Conservation (phyloP, 2,888 invertebrate genomes). For the Ophraella communa region DNA sequence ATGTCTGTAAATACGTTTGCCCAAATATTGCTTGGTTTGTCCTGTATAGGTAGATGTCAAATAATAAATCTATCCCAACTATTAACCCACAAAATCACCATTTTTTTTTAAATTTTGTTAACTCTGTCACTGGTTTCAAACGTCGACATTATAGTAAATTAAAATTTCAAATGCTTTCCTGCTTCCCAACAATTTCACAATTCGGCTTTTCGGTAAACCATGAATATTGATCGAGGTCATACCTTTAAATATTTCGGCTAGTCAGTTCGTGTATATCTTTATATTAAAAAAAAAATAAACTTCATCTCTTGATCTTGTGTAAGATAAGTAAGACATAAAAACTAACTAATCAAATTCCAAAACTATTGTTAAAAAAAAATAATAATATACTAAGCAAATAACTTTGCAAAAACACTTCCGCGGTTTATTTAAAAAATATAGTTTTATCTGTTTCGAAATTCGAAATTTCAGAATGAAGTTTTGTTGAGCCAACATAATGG, state of each 20-base stretch:
- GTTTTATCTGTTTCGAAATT: too few relatives aligned
- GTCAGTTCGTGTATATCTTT: not conserved
- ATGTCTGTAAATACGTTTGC: too few relatives aligned
- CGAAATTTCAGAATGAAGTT: too few relatives aligned
- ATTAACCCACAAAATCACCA: not conserved
- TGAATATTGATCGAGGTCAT: constrained; percentile 39
- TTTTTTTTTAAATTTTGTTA: not conserved
- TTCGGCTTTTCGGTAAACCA: constrained; percentile 22
- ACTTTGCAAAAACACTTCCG: too few relatives aligned
- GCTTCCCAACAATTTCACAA: constrained; percentile 28
- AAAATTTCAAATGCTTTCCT: constrained; percentile 26
- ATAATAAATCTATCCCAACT: too few relatives aligned
- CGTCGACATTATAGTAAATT: constrained; percentile 22
- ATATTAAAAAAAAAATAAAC: not conserved
- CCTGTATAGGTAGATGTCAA: too few relatives aligned
- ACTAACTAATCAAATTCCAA: too few relatives aligned
- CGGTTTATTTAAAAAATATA: too few relatives aligned
- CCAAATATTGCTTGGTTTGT: not conserved
- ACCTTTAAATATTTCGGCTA: constrained; percentile 31
- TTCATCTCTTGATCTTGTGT: not conserved
- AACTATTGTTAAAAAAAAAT: too few relatives aligned
- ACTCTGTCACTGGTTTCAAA: constrained; percentile 2
- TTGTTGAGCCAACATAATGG: too few relatives aligned
- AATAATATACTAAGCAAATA: too few relatives aligned
- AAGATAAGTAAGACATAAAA: too few relatives aligned